phyloP scores from a whole-genome alignment of 2,113 vertebrate species.

The Lonchura striata region DNA sequence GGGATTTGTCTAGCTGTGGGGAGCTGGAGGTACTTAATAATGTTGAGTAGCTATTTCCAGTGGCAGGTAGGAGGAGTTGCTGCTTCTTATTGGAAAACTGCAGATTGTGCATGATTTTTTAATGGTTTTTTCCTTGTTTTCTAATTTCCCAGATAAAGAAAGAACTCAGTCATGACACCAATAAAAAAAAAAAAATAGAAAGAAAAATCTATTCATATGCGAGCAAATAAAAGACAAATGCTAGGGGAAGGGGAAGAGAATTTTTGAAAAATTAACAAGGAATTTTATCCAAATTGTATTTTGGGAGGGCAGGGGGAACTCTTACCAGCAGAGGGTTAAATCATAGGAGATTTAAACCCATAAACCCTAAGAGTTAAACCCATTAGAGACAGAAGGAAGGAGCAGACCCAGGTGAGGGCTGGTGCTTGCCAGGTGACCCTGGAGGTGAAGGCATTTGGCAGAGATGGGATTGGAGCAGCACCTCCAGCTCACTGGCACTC shows the following conservation, averaged over 20 bases:
- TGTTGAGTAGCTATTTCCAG: background rate
- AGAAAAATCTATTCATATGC: background rate
- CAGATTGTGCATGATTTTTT: background rate
- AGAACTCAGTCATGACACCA: background rate
- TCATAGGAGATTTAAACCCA: background rate
- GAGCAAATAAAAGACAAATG: background rate
- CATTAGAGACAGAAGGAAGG: background rate
- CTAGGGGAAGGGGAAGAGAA: background rate
- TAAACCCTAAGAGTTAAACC: background rate
- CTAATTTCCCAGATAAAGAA: background rate
- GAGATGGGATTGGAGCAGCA: background rate
- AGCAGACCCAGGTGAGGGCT: background rate
- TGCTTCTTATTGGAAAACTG: background rate
- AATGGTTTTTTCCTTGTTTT: background rate
- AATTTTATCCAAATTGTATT: background rate
- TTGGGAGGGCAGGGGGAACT: background rate
- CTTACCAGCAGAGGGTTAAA: background rate
- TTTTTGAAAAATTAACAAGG: background rate
- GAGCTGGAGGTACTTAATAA: slow-evolving; percentile 22
- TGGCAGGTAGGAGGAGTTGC: slow-evolving; percentile 22
- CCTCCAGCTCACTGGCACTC: background rate
- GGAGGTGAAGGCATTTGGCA: background rate
- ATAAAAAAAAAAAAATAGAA: background rate
- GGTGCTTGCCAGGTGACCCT: background rate
- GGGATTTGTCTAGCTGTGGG: slow-evolving; percentile 38